Evolutionary conservation across 2,888 invertebrate species (phyloP), one percentile per base, ranked within the genome.

Genomic region (Tolmerus cingulatus): DNA sequence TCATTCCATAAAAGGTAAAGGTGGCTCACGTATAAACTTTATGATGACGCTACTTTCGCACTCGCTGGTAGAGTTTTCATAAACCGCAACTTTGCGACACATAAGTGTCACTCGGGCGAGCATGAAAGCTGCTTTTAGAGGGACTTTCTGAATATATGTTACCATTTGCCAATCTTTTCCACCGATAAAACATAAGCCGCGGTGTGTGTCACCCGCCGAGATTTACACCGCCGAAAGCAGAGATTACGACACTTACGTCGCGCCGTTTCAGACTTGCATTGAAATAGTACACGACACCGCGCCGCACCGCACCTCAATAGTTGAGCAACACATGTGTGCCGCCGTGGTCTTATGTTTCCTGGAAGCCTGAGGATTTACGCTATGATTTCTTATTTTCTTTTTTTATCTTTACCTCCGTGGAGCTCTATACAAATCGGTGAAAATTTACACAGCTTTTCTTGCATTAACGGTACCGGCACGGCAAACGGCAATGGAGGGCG

Each of bases 361-460:
- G 51, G 12, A 79, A 51, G 23, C 79, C 51, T 51, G 51, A 27
- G 46, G 79, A 79, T 51, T 51, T 79, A 27, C 51, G 43, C 43
- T 46, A 46, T 46, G 40, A 40, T 46, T 46, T 14, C 43, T 46
- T 16, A 0, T 79, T 79, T 55, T 55, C 5, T 55, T 55, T 9
- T 55, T 55, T 27, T 66, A 19, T 66, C 9, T 66, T 66, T 23
- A 66, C 66, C 66, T 66, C 30, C 16, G 30, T 46, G 27, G 23
- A 27, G 46, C n/a, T 4, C 79, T 23, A 51, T n/a, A 79, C 79
- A 79, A 79, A 79, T 79, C 79, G 79, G 51, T 30, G 79, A 34
- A 79, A 79, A 51, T 82, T 66, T 66, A 82, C 57, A 19, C 57
- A 27, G 82, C 34, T 82, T 82, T 82, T 57, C 82, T 82, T 23